Base-by-base conservation (phyloP, 2,113 vertebrate genomes). In the Thomomys bottae region DNA sequence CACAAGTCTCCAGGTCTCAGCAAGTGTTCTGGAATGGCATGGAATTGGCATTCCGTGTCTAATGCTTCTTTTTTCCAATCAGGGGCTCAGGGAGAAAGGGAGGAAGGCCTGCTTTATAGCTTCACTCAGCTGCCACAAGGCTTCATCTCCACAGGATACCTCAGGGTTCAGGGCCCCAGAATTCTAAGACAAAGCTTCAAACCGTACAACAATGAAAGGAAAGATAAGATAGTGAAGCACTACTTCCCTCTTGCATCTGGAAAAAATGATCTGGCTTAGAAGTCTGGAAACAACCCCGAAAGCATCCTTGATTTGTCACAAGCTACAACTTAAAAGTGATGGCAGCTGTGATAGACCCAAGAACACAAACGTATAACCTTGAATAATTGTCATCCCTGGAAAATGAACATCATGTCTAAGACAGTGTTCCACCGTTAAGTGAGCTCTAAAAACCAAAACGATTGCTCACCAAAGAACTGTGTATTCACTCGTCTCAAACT, bases 391-490 rank as follows among this genome's bases (percentile, higher is more conserved):
- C n/a, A 64, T 0, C 36, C 32, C 64, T 15, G 61, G 67, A 70
- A 67, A 66, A 32, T 2, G 36, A 49, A 20, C 14, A 0, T 30
- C 8, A 7, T 32, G 5, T 2, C 32, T 45, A 4, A 61, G 57
- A 49, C 14, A 21, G 34, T 2, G 0, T 36, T 42, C 21, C 20
- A 8, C 40, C 36, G 10, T 1, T 1, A 0, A 72, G 26, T 0
- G 0, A 30, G 18, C 34, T 8, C 64, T 49, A 26, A 72, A 40
- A 18, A 32, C 2, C 8, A 24, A 67, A 66, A 5, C 0, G 54
- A 24, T 8, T 5, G 0, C 21, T 5, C 75, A 54, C 8, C 18
- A 28, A 26, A 20, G 20, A 32, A 21, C 0, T 0, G 3, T 8
- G 15, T 0, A 1, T 21, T 45, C 28, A 15, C 1, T 3, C 7